Evolutionary conservation across 2,113 vertebrate genomes (phyloP), one percentile per base, ranked within the genome.

Genomic region (Elanoides forficatus): DNA sequence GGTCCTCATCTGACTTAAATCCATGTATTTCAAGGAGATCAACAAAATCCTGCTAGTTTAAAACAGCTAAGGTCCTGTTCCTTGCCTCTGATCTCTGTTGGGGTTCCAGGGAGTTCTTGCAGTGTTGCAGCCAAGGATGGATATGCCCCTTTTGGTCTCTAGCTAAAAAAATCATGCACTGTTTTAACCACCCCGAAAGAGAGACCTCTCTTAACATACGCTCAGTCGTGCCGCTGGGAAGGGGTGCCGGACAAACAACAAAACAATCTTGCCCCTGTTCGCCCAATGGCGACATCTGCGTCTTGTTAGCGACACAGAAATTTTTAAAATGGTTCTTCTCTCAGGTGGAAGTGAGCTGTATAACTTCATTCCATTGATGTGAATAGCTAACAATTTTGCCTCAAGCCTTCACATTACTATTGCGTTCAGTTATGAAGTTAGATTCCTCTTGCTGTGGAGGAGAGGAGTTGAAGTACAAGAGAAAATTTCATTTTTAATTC

Each of bases 301-400:
- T 78, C 87, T 81, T 26, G 36, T 93, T 96, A 95, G 81, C 5
- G 0, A 52, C 0, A 1, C 62, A 55, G 15, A 13, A 60, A 47
- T 63, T 75, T 86, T 30, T 86, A 30, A 87, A 94, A 74, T 14
- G 47, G 45, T 38, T 88, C 73, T 93, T 50, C 79, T 92, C 74
- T 90, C 91, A 93, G 93, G 92, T 93, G 82, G 84, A 94, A 97
- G 70, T 9, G 81, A 89, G 93, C 93, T 84, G 94, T 78, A 8
- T 30, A 93, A 81, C 80, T 83, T 96, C 88, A 86, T 95, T 97
- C 95, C 84, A 25, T 67, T 80, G 60, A 89, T 89, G 62, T 88
- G 79, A 94, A 58, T 16, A 78, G 38, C 59, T 95, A 59, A 93
- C 55, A 50, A 81, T 83, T 78, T 86, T 80, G 94, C 91, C 94